Evolutionary conservation across 2,797 vertebrate genomes (phyloP).

Genomic region (Alfaro cultratus): DNA sequence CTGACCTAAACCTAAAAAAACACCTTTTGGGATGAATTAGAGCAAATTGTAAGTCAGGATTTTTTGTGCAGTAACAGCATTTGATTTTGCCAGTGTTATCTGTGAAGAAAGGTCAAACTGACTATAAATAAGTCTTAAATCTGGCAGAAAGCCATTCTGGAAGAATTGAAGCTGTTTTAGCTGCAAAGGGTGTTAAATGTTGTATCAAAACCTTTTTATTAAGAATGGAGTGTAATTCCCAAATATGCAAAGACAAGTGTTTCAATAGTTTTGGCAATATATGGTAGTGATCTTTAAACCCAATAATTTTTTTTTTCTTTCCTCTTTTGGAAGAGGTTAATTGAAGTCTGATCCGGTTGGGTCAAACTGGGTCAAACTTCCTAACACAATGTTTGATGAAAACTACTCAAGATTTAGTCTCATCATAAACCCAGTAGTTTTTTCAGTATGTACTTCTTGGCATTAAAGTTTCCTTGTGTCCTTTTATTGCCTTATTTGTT

Average conservation of each 20-base stretch:
- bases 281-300: background rate
- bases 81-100: background rate
- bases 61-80: background rate
- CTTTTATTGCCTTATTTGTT: background rate
- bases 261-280: background rate
- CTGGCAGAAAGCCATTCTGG: background rate
- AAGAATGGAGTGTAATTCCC: background rate
- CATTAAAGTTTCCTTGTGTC: background rate
- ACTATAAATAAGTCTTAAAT: background rate
- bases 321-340: background rate
- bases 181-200: background rate
- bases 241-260: background rate
- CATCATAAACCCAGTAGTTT: background rate
- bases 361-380: background rate
- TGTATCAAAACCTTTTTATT: background rate
- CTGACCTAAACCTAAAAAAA: background rate
- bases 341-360: background rate
- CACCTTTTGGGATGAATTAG: background rate
- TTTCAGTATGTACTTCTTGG: background rate
- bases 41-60: background rate
- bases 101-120: background rate
- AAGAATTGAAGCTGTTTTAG: background rate
- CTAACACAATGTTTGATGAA: background rate
- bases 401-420: background rate
- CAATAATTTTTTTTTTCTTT: background rate